Evolutionary conservation across 2,888 invertebrate species (phyloP).

Genomic region (Belgica antarctica): DNA sequence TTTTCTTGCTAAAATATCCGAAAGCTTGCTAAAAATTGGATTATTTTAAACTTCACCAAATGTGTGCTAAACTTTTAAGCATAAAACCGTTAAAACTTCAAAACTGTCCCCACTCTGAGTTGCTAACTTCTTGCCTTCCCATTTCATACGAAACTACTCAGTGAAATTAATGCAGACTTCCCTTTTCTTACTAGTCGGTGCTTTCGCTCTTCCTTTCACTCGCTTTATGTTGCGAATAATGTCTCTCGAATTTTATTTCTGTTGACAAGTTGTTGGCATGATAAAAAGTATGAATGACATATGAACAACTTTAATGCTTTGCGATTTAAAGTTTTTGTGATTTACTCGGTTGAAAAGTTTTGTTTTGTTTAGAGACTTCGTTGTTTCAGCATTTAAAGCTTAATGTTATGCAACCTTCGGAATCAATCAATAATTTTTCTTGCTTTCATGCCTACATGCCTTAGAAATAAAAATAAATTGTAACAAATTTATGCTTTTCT

Average conservation of each 20-base stretch:
- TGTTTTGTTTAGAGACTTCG: background rate
- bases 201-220: background rate
- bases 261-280: conserved; percentile 29
- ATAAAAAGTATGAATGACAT: conserved; percentile 13
- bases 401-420: conserved; percentile 8
- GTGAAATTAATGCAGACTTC: background rate
- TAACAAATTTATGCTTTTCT: conserved; percentile 15
- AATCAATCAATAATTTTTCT: conserved; percentile 13
- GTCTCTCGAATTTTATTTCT: conserved; percentile 12
- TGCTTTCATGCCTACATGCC: background rate
- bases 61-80: too few species aligned
- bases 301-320: background rate
- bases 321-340: background rate
- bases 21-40: too few species aligned
- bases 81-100: too few species aligned
- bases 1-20: too few species aligned
- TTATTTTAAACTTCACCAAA: too few species aligned
- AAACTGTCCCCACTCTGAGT: too few species aligned
- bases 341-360: background rate
- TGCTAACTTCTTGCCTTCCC: background rate
- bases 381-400: background rate
- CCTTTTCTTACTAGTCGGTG: background rate
- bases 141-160: background rate
- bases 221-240: background rate
- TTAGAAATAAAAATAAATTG: conserved; percentile 7